phyloP scores from a whole-genome alignment of 2,888 invertebrate genomes.

The Ormyrus labotus region DNA sequence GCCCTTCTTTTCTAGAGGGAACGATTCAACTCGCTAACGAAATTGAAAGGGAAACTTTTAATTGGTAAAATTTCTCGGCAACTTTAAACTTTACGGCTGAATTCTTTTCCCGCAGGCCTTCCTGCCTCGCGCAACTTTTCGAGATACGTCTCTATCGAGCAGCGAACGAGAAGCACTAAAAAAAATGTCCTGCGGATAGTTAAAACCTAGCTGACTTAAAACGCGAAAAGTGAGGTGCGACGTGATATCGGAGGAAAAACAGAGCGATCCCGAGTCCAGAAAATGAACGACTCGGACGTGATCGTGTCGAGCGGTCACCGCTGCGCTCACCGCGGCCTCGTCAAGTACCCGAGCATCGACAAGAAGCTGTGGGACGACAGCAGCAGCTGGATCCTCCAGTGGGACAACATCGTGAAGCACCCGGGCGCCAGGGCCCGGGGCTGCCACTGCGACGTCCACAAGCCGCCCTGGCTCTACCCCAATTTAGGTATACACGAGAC shows the following conservation, averaged over 20 bases:
- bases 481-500: conserved; percentile 69
- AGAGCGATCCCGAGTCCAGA: neutral
- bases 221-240: neutral
- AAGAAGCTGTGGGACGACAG: conserved; percentile 76
- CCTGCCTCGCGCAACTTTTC: too few relatives aligned
- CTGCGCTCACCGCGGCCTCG: conserved; percentile 71
- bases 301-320: conserved; percentile 66
- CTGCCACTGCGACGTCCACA: conserved; percentile 75
- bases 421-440: conserved; percentile 75
- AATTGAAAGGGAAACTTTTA: too few relatives aligned
- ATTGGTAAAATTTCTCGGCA: too few relatives aligned
- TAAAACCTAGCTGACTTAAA: neutral
- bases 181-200: too few relatives aligned
- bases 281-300: conserved; percentile 66
- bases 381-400: conserved; percentile 77
- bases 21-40: too few relatives aligned
- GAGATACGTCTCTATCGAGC: too few relatives aligned
- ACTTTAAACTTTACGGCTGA: too few relatives aligned
- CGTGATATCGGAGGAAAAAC: too few relatives aligned
- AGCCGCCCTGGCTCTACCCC: conserved; percentile 72
- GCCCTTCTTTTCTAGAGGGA: too few relatives aligned
- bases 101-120: too few relatives aligned
- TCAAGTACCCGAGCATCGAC: conserved; percentile 73
- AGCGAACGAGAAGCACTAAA: too few relatives aligned
- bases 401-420: conserved; percentile 78